phyloP scores from a whole-genome alignment of 2,797 vertebrate genomes.

The Malacoraja senta region DNA sequence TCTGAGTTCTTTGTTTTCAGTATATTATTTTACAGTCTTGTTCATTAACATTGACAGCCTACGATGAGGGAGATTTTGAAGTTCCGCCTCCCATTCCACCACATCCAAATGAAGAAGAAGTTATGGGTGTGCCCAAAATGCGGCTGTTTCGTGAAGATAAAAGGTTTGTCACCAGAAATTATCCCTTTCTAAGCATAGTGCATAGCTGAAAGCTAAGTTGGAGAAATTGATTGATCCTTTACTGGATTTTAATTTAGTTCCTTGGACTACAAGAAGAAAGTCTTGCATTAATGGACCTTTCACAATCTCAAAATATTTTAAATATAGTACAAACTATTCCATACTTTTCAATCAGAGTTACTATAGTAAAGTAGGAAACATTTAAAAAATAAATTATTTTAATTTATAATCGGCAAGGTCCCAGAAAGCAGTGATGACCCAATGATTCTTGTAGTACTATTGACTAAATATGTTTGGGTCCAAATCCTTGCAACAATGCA shows the following conservation, averaged over 20 bases:
- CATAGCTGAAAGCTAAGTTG: not conserved
- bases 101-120: conserved; percentile 54
- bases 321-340: too few relatives aligned
- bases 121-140: not conserved
- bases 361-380: not conserved
- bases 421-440: not conserved
- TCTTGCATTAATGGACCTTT: not conserved
- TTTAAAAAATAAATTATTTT: not conserved
- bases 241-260: not conserved
- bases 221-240: not conserved
- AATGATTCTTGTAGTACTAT: not conserved
- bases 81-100: conserved; percentile 59
- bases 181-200: not conserved
- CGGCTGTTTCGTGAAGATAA: conserved; percentile 19
- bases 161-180: conserved; percentile 1
- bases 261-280: not conserved
- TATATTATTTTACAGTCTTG: not conserved
- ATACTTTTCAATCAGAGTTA: not conserved
- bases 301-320: not conserved
- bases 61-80: conserved; percentile 57
- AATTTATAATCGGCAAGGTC: not conserved
- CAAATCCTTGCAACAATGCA: not conserved
- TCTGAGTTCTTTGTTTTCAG: not conserved
- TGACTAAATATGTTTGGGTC: not conserved
- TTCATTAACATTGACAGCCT: conserved; percentile 38